Evolutionary conservation across 2,888 invertebrate genomes (phyloP), one percentile per base, ranked within the genome.

Genomic region (Phaedon cochleariae): DNA sequence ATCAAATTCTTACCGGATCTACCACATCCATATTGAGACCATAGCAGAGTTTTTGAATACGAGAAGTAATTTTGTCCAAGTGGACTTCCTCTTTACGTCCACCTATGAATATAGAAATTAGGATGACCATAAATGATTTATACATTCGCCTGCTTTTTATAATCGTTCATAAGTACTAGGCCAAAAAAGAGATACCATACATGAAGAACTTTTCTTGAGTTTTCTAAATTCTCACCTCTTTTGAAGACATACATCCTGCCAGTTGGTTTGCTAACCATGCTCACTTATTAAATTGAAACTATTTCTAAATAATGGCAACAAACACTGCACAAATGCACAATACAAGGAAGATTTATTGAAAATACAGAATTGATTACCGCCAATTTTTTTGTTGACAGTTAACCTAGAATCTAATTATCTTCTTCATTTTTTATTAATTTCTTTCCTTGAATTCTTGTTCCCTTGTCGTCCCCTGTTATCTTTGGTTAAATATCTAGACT

Each of bases 61-160:
- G 88, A 0, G 96, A 96, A 0, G 98, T 98, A 67, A 99, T 99
- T 87, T 99, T 99, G 84, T 99, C 98, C 81, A 98, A 93, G 84
- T 96, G 95, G 0, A 98, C 94, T 74, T 91, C 91, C 82, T 99
- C 98, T 79, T 91, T 90, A 59, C 95, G 88, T 0, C 97, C 97
- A 87, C 92, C 96, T 95, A 76, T 15, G 80, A 79, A 54, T 61
- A 57, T 62, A 65, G 31, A 60, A 64, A 67, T 45, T 51, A n/a
- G n/a, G n/a, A n/a, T n/a, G n/a, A n/a, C 26, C 45, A 41, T 12
- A 5, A 48, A 51, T 58, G 10, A 49, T 10, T 48, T 48, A 22
- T 29, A 29, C n/a, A n/a, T n/a, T n/a, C n/a, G n/a, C n/a, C n/a
- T n/a, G n/a, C n/a, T n/a, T n/a, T n/a, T n/a, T n/a, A n/a, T n/a